Evolutionary conservation across 2,113 vertebrate species (phyloP).

Genomic region (Chaetops frenatus): DNA sequence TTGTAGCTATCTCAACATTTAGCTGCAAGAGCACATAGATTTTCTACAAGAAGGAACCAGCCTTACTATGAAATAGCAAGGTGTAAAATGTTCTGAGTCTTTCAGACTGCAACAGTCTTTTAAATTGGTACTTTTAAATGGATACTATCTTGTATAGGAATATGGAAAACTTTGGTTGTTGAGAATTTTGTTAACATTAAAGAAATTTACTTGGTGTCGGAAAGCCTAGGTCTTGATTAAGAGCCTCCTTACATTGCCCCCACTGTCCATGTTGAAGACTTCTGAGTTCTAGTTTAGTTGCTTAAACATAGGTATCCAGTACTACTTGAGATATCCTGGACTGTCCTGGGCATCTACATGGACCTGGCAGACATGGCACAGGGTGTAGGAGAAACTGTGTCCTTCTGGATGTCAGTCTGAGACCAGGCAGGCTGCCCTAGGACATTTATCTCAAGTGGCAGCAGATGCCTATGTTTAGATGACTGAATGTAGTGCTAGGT

Average conservation of each 20-base stretch:
- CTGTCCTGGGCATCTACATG: background rate
- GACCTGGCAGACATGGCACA: background rate
- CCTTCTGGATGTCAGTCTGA: background rate
- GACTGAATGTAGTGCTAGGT: background rate
- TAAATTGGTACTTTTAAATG: background rate
- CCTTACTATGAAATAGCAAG: background rate
- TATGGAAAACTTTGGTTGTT: background rate
- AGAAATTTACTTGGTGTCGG: background rate
- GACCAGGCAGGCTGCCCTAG: constrained; percentile 1
- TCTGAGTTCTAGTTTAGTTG: background rate
- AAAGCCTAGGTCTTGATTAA: background rate
- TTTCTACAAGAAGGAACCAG: background rate
- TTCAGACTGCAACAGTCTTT: background rate
- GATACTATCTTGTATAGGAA: background rate
- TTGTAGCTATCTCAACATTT: background rate
- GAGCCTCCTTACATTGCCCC: background rate
- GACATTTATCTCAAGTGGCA: background rate
- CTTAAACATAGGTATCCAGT: background rate
- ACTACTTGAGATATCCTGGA: background rate
- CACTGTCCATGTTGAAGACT: background rate
- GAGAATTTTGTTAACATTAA: background rate
- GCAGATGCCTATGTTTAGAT: constrained; percentile 37
- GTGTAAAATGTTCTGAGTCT: background rate
- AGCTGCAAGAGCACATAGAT: background rate
- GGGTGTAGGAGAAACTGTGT: background rate